Base-by-base conservation (phyloP, 2,888 invertebrate species). In the Spicauda simplicius region DNA sequence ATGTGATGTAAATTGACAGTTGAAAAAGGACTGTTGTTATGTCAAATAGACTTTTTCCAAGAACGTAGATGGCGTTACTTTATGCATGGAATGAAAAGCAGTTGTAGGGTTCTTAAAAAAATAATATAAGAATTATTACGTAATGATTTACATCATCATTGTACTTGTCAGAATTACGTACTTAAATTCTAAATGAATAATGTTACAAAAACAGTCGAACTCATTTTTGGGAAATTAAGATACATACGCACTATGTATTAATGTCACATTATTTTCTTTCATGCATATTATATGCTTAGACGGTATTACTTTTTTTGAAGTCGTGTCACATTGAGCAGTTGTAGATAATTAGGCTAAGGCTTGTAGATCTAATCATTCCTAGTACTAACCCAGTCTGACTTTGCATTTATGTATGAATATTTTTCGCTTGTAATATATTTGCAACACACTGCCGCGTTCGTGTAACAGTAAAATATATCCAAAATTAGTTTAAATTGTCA, bases 281-380 rank as follows among this genome's bases (percentile, higher is more conserved):
- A 41, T 14, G 14, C 41, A 41, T 41, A 41, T 41, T 14, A 8
- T 33, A 41, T 2, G 41, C 10, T 14, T 41, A 41, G 7, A 41
- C 14, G 41, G 41, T 41, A 14, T 41, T 3, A 41, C 14, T 41
- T 4, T 20, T 52, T 58, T 18, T 64, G 18, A 53, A 58, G 20
- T 59, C 58, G 58, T 59, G 64, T 53, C 64, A 65, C 64, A 58
- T 45, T 41, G 41, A 52, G 20, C 30, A 25, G 57, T 20, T 52
- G 45, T 64, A 64, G 72, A 33, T 33, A 41, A 71, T 74, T 25
- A 77, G 73, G 70, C 71, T 71, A 30, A 59, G 41, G 58, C 50
- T 53, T 55, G 41, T 53, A 65, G 58, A 25, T 53, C 41, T 58
- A 59, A 65, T 59, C 64, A 65, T 58, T 65, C 64, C 64, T 58